These are phyloP conservation scores for Pteronura brasiliensis DNA, from an alignment of 2,113 vertebrate species.

Conservation along the genomic window DNA sequence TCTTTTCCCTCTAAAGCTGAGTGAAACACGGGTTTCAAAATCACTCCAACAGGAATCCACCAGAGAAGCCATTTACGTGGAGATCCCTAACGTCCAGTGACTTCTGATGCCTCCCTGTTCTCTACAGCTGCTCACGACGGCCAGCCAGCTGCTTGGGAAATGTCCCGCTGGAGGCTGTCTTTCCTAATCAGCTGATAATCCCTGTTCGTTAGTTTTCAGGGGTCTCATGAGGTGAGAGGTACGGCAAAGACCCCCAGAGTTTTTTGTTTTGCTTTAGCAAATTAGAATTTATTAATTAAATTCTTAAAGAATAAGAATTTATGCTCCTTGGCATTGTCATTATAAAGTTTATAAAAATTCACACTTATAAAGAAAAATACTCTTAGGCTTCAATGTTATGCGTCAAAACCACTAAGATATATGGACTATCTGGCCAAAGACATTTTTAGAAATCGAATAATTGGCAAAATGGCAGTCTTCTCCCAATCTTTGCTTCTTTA, in stretches of 20 bases:
- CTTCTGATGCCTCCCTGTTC: not conserved
- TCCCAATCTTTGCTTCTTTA: constrained; percentile 40
- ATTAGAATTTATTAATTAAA: not conserved
- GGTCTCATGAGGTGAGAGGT: not conserved
- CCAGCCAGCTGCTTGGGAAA: not conserved
- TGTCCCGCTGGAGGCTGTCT: not conserved
- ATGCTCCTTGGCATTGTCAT: not conserved
- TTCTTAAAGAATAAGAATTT: constrained; percentile 21
- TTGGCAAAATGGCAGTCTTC: not conserved
- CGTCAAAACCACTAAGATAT: not conserved
- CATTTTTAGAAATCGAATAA: not conserved
- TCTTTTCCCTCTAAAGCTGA: not conserved
- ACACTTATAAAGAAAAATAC: not conserved
- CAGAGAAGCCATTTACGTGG: not conserved
- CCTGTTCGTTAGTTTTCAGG: not conserved
- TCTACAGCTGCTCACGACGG: not conserved
- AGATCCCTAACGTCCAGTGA: not conserved
- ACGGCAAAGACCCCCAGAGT: not conserved
- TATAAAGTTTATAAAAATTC: constrained; percentile 23
- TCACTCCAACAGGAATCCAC: not conserved
- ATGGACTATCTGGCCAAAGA: not conserved
- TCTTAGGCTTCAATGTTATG: not conserved
- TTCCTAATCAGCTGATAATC: not conserved
- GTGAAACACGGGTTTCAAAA: constrained; percentile 1
- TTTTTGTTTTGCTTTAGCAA: constrained; percentile 6